phyloP scores from a whole-genome alignment of 2,888 invertebrate species.

The Oscheius sp. region DNA sequence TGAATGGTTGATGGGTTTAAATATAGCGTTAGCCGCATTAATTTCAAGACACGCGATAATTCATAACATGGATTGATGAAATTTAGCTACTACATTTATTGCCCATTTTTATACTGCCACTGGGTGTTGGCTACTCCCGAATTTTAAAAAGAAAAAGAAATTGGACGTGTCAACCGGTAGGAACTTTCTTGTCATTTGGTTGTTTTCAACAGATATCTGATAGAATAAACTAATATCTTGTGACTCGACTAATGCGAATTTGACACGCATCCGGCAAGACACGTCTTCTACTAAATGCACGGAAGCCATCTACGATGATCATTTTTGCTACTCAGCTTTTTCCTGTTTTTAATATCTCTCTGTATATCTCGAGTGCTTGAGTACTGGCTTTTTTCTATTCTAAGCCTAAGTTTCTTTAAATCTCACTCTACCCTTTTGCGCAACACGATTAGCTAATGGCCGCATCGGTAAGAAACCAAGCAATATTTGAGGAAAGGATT shows the following conservation, averaged over 20 bases:
- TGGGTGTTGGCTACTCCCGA: too few relatives aligned
- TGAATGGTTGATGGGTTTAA: neutral
- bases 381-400: too few relatives aligned
- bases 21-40: slow-evolving; percentile 16
- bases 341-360: neutral
- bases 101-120: too few relatives aligned
- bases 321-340: too few relatives aligned
- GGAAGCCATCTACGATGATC: neutral
- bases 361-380: neutral
- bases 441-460: slow-evolving; percentile 25
- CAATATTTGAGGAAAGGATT: slow-evolving; percentile 13
- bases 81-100: too few relatives aligned
- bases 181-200: too few relatives aligned
- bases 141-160: too few relatives aligned
- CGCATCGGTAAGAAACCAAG: slow-evolving; percentile 23
- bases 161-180: too few relatives aligned
- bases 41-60: slow-evolving; percentile 13
- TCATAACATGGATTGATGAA: too few relatives aligned
- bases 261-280: slow-evolving; percentile 12
- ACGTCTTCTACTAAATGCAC: too few relatives aligned
- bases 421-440: slow-evolving; percentile 18
- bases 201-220: neutral
- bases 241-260: slow-evolving; percentile 23
- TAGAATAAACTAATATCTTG: slow-evolving; percentile 5
- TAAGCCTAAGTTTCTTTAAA: too few relatives aligned